Evolutionary conservation across 2,113 vertebrate genomes (phyloP), one percentile per base, ranked within the genome.

Genomic region (Crotalus horridus): DNA sequence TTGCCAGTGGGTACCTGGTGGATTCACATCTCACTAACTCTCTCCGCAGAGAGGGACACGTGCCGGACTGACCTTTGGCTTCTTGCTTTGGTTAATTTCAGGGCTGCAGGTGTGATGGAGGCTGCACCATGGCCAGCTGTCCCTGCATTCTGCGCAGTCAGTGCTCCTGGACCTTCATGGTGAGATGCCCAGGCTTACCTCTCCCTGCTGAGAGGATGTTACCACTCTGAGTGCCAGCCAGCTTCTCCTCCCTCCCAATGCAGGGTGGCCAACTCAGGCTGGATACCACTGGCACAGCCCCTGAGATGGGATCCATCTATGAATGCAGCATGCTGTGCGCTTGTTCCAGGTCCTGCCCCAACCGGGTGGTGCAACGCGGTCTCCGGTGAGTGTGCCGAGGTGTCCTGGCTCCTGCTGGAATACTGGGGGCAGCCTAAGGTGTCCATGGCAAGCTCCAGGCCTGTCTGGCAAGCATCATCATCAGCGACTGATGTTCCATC

Each of bases 301-400:
- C 33, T 6, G 26, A 58, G 39, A 9, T 1, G 54, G 53, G 43
- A 23, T 56, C 43, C 69, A 3, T 90, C 54, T 81, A 81, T 1
- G 92, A 89, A 7, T 90, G 92, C 29, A 11, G 6, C 29, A 15
- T 85, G 26, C 88, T 93, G 2, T 93, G 92, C 46, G 15, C 54
- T 1, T 93, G 92, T 48, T 1, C 54, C 74, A 59, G 69, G 7
- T 51, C 26, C 54, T 93, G 92, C 92, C 17, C 92, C 6, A 93
- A 93, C 88, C 88, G 88, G 54, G 74, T 93, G 69, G 92, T 59
- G 43, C 92, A 90, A n/a, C 48, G 46, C 2, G 92, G 92, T 17
- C 46, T 90, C 43, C 56, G 74, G 92, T 93, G 55, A 89, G 91
- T 23, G 12, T 33, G 13, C 8, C 11, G 21, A 53, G 89, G 24